phyloP scores from a whole-genome alignment of 2,888 invertebrate species.

The Zaprionus obscuricornis region DNA sequence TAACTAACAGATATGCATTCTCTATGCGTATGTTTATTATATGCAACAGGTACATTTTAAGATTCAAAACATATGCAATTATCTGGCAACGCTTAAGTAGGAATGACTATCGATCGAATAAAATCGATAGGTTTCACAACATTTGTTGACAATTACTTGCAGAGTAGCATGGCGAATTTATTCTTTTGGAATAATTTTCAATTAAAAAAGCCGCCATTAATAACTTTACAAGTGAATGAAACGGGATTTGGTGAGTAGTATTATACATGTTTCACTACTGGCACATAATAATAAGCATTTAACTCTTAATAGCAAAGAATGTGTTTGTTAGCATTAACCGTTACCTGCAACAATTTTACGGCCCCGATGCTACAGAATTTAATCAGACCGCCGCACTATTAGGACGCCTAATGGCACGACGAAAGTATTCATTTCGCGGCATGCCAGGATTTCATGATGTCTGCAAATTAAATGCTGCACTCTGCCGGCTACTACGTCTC shows the following conservation, averaged over 20 bases:
- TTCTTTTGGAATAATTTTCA: slow-evolving; percentile 80
- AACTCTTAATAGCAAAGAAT: slow-evolving; percentile 52
- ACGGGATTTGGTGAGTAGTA: slow-evolving; percentile 66
- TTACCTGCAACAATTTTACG: slow-evolving; percentile 48
- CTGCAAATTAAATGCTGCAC: slow-evolving; percentile 78
- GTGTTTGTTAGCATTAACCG: slow-evolving; percentile 56
- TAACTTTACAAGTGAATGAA: slow-evolving; percentile 63
- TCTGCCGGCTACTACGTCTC: slow-evolving; percentile 77
- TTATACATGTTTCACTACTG: neutral
- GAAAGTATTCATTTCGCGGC: slow-evolving; percentile 80
- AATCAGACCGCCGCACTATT: slow-evolving; percentile 77
- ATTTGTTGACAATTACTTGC: slow-evolving; percentile 2
- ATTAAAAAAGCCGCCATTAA: slow-evolving; percentile 78
- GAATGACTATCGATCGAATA: slow-evolving; percentile 8
- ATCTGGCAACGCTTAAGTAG: too few relatives aligned
- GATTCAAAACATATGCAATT: too few relatives aligned
- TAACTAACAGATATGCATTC: too few relatives aligned
- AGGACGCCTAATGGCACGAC: slow-evolving; percentile 80
- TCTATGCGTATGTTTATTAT: too few relatives aligned
- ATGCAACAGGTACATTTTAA: too few relatives aligned
- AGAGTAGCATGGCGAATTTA: slow-evolving; percentile 60
- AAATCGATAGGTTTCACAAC: slow-evolving; percentile 22
- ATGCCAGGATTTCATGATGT: slow-evolving; percentile 79
- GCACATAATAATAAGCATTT: neutral
- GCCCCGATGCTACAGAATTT: slow-evolving; percentile 56